phyloP scores from a whole-genome alignment of 2,888 invertebrate genomes.

The Priocnemis perturbator region DNA sequence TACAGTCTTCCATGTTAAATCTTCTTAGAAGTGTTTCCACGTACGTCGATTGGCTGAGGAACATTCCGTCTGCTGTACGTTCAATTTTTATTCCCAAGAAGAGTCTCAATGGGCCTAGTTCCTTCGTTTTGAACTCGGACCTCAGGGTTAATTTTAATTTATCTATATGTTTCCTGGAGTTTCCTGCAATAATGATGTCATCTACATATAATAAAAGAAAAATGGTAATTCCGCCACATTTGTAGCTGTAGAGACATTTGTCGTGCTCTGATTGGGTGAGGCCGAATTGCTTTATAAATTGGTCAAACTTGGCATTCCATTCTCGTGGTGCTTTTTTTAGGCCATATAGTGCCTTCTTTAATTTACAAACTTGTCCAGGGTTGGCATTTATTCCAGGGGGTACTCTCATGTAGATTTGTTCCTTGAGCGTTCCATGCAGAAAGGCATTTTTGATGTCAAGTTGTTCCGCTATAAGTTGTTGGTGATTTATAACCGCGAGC shows the following conservation, averaged over 20 bases:
- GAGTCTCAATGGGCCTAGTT: not conserved
- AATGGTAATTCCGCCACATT: not conserved
- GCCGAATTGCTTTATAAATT: not conserved
- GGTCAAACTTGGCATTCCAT: conserved; percentile 13
- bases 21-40: not conserved
- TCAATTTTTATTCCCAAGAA: not conserved
- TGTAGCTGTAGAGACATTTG: not conserved
- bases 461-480: not conserved
- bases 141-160: not conserved
- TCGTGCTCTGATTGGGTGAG: not conserved
- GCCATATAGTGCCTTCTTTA: conserved; percentile 8
- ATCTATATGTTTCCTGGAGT: too few relatives aligned
- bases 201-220: too few relatives aligned
- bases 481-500: not conserved
- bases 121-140: not conserved
- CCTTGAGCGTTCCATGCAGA: not conserved
- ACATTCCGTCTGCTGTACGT: not conserved
- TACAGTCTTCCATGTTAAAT: not conserved
- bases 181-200: too few relatives aligned
- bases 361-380: conserved; percentile 19
- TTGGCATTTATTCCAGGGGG: not conserved
- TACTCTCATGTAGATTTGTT: conserved; percentile 2
- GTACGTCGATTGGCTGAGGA: not conserved
- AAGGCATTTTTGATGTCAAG: conserved; percentile 5
- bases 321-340: conserved; percentile 13